A percentile compares a stretch with the other conserved stretches of the same genome.
Conservation (phyloP, 1,140 invertebrate genomes). For the Bombus cullumanus region DNA sequence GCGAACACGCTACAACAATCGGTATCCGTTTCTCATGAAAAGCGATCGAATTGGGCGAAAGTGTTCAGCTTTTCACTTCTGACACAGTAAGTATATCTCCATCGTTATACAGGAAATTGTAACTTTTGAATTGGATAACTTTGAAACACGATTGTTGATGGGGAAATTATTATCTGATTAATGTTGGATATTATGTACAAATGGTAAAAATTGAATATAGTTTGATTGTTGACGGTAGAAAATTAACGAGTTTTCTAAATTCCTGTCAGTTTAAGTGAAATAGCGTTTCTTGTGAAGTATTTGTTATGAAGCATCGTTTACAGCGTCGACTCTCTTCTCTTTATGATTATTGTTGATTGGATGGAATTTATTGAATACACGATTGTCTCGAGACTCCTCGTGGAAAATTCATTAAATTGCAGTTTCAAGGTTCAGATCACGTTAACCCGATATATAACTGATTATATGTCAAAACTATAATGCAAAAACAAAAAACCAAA, state of each 20-base stretch:
- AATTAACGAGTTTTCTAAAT: too few species aligned
- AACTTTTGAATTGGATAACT: not conserved
- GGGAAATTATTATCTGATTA: too few species aligned
- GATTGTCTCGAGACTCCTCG: too few species aligned
- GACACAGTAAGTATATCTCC: not conserved
- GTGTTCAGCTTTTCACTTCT: not conserved
- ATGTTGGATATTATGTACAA: too few species aligned
- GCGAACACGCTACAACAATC: slow-evolving; percentile 15
- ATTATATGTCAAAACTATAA: too few species aligned
- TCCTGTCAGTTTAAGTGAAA: too few species aligned
- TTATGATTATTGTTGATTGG: not conserved
- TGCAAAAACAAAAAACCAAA: too few species aligned
- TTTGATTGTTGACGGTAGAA: too few species aligned
- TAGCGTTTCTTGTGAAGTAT: slow-evolving; percentile 1
- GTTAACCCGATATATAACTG: too few species aligned
- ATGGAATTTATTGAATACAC: not conserved
- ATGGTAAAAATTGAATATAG: too few species aligned
- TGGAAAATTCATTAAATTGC: not conserved
- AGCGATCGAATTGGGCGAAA: not conserved
- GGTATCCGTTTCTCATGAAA: not conserved
- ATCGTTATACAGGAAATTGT: not conserved
- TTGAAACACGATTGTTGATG: too few species aligned
- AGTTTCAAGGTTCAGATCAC: too few species aligned
- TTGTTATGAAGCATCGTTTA: not conserved
- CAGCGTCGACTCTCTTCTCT: not conserved